These are phyloP conservation scores for Sebastes taczanowskii DNA, from an alignment of 2,797 vertebrate genomes.

Conservation along the genomic window DNA sequence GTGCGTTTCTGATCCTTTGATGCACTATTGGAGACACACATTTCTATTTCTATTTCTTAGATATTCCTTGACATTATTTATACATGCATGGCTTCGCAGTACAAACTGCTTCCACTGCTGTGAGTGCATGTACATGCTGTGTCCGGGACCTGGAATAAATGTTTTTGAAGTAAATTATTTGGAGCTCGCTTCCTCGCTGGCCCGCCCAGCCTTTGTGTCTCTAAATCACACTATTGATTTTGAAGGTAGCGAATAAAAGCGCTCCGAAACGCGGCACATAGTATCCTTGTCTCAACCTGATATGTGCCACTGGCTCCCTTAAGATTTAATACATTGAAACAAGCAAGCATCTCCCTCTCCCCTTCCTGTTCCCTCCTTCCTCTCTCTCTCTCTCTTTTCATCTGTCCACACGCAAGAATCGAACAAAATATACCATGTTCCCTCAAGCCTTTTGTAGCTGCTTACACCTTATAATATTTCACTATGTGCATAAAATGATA, in stretches of 20 bases:
- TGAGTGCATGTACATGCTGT: slow-evolving; percentile 57
- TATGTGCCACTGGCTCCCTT: slow-evolving; percentile 67
- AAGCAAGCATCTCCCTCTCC: slow-evolving; percentile 24
- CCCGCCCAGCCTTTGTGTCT: slow-evolving; percentile 64
- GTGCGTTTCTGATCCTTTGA: slow-evolving; percentile 25
- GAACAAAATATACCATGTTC: slow-evolving; percentile 64
- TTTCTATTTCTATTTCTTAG: slow-evolving; percentile 53
- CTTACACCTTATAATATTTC: slow-evolving; percentile 74
- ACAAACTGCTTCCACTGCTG: slow-evolving; percentile 55
- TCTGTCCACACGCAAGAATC: slow-evolving; percentile 53
- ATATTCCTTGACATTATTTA: slow-evolving; percentile 69
- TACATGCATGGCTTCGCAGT: slow-evolving; percentile 61
- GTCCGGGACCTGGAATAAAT: slow-evolving; percentile 73
- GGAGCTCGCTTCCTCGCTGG: slow-evolving; percentile 55
- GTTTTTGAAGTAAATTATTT: slow-evolving; percentile 77
- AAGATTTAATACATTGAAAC: slow-evolving; percentile 73
- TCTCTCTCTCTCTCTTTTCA: slow-evolving; percentile 27
- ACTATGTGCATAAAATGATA: slow-evolving; percentile 75
- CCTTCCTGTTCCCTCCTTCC: not conserved
- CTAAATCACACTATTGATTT: slow-evolving; percentile 80
- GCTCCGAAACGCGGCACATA: slow-evolving; percentile 51
- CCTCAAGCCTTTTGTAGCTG: slow-evolving; percentile 65
- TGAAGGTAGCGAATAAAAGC: slow-evolving; percentile 68
- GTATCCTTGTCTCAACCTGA: slow-evolving; percentile 66
- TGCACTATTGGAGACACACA: slow-evolving; percentile 37